Conservation (phyloP, 2,113 vertebrate genomes). For the Aegithalos caudatus region DNA sequence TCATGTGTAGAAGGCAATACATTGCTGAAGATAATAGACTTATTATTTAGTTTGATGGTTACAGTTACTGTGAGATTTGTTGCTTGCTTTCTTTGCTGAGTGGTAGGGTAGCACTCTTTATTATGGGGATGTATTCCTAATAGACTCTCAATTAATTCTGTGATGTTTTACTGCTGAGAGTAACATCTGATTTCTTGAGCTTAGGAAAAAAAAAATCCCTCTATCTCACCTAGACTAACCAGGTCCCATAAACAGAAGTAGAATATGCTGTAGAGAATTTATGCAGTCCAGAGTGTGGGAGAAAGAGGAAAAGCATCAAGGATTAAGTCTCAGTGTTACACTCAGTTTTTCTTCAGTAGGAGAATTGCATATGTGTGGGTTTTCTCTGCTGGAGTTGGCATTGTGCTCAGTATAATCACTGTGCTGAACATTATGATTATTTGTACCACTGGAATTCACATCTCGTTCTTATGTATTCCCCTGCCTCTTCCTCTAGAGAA, state of each 20-base stretch:
- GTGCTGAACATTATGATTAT: slow-evolving; percentile 51
- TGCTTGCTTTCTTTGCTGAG: slow-evolving; percentile 3
- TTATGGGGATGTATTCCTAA: slow-evolving; percentile 14
- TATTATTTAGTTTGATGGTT: slow-evolving; percentile 3
- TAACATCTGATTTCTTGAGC: slow-evolving; percentile 24
- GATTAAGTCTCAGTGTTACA: not conserved
- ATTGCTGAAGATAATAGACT: slow-evolving; percentile 25
- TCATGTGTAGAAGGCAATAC: slow-evolving; percentile 33
- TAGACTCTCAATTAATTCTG: slow-evolving; percentile 63
- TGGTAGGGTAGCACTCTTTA: not conserved
- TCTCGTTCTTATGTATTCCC: slow-evolving; percentile 19
- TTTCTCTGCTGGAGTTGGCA: slow-evolving; percentile 48
- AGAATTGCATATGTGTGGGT: slow-evolving; percentile 12
- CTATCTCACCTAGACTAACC: not conserved
- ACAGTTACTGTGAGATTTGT: slow-evolving; percentile 2
- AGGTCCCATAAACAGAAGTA: not conserved
- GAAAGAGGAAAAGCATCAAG: not conserved
- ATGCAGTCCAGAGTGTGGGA: not conserved
- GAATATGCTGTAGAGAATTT: slow-evolving; percentile 16
- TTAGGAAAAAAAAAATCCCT: not conserved
- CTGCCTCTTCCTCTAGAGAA: slow-evolving; percentile 5
- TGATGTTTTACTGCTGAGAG: slow-evolving; percentile 46
- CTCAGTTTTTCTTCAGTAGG: slow-evolving; percentile 2
- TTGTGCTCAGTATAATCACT: slow-evolving; percentile 25
- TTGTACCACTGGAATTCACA: slow-evolving; percentile 39